Percentiles rank a stretch among this genome's conserved stretches.
Evolutionary conservation across 2,113 vertebrate species (phyloP).

Genomic region (Cisticola juncidis): DNA sequence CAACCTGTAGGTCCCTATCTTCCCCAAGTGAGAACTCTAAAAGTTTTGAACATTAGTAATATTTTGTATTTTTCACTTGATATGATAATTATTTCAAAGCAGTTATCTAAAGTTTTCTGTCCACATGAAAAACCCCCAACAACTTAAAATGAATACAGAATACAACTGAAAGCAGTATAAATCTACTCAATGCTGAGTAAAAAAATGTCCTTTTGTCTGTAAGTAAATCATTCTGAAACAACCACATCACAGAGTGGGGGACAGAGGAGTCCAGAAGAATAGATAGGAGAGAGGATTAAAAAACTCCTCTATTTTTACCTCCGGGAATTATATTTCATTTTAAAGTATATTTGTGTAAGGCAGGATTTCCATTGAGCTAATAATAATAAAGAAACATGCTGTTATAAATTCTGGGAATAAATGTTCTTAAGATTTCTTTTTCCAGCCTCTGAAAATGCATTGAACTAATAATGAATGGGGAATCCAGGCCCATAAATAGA

Average conservation of each 20-base stretch:
- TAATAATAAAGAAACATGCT: not conserved
- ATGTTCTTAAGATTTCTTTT: not conserved
- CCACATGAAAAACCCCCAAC: not conserved
- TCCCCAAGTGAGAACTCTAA: not conserved
- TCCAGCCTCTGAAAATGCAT: not conserved
- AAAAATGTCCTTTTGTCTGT: constrained; percentile 12
- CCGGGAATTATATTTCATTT: not conserved
- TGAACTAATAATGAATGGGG: not conserved
- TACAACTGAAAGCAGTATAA: not conserved
- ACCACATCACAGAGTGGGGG: not conserved
- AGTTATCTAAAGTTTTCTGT: not conserved
- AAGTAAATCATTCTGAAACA: not conserved
- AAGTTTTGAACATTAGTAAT: not conserved
- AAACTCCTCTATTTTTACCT: not conserved
- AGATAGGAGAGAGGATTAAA: not conserved
- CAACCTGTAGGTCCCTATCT: not conserved
- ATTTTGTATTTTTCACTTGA: not conserved
- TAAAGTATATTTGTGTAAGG: not conserved
- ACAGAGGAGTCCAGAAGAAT: not conserved
- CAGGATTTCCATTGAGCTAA: not conserved
- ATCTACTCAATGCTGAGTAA: not conserved
- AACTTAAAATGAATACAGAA: constrained; percentile 7
- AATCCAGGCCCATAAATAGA: not conserved
- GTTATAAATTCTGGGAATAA: not conserved
- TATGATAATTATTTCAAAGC: constrained; percentile 36